Base-by-base conservation (phyloP, 2,797 vertebrate genomes). In the Mallotus villosus region DNA sequence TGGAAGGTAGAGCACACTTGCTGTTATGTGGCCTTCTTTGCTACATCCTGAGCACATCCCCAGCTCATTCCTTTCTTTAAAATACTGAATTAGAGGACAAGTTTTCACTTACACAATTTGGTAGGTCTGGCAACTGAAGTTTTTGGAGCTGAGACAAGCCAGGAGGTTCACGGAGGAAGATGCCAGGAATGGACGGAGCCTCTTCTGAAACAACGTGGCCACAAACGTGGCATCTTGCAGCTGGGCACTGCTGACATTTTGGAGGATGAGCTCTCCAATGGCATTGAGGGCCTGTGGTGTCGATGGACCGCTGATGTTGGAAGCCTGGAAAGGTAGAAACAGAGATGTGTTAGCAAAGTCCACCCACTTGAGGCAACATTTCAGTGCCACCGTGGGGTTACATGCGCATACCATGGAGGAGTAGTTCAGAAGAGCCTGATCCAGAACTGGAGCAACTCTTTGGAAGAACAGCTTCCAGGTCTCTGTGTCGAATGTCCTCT, bases 61-160 rank as follows among this genome's bases (percentile, higher is more conserved):
- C 27, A 4, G 27, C 27, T 29, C 27, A 29, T 29, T 29, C 27
- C 4, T n/a, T n/a, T n/a, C n/a, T n/a, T n/a, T n/a, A n/a, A n/a
- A n/a, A n/a, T n/a, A 29, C 27, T 29, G 27, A 29, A 62, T 29
- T 29, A 34, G 0, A 41, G 59, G 51, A 60, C 29, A n/a, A 14
- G 37, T 1, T 21, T 24, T 41, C 64, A 63, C 87, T 81, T 85
- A 88, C 87, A 86, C 79, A 59, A 60, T 73, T 58, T 77, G 82
- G 77, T 83, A 86, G 1, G 74, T 78, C 0, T 64, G 8, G 71
- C 86, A 88, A 73, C 82, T 87, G 82, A 88, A 85, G 74, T 80
- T 72, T 55, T 74, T 85, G 61, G 76, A 25, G 74, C 82, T 80
- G 0, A 87, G 76, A 63, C 81, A 81, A 51, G 71, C 79, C 0